These are phyloP conservation scores for Chrysolophus pictus DNA, from an alignment of 2,797 vertebrate genomes.

Conservation along the genomic window DNA sequence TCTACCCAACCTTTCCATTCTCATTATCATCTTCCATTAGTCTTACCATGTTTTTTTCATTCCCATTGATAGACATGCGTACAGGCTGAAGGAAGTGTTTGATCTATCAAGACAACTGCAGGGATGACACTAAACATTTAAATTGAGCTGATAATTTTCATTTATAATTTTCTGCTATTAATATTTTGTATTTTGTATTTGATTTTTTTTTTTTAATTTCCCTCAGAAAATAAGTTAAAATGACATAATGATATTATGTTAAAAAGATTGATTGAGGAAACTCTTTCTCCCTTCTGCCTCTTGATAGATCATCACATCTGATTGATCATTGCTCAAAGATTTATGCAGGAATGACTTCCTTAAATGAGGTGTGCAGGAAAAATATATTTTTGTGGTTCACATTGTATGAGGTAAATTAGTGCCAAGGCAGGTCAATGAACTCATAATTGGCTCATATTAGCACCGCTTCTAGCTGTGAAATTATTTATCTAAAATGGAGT, in stretches of 20 bases:
- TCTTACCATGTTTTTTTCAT: neutral
- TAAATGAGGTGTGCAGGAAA: neutral
- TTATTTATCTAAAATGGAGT: neutral
- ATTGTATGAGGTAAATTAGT: neutral
- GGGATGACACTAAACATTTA: neutral
- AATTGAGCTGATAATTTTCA: neutral
- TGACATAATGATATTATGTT: neutral
- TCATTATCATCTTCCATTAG: neutral
- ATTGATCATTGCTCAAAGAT: neutral
- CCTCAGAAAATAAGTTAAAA: neutral
- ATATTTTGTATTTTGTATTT: neutral
- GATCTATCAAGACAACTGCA: neutral
- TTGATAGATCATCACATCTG: neutral
- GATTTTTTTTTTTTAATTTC: neutral
- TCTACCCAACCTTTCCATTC: neutral
- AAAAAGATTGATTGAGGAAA: neutral
- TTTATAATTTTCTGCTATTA: neutral
- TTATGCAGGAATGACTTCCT: neutral
- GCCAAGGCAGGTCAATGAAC: conserved; percentile 2
- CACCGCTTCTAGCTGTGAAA: neutral
- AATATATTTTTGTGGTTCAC: neutral
- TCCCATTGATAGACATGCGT: neutral
- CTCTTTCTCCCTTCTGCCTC: neutral
- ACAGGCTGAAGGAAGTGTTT: neutral
- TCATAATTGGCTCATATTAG: conserved; percentile 31